Base-by-base conservation (phyloP, 2,797 vertebrate species). In the Oophaga sylvatica region DNA sequence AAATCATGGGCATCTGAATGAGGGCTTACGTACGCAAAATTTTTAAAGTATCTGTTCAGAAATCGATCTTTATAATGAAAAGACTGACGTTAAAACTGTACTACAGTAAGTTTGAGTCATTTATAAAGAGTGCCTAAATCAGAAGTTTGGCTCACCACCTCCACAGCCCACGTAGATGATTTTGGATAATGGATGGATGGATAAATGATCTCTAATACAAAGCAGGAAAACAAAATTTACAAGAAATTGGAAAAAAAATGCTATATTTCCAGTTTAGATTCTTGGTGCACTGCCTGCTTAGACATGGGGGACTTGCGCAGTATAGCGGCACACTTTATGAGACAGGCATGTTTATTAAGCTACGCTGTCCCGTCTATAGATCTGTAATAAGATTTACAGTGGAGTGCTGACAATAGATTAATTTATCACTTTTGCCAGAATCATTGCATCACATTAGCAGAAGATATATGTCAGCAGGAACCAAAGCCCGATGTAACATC, bases 381-480 rank as follows among this genome's bases (percentile, higher is more conserved):
- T 76, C 31, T 63, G 35, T 2, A 48, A 26, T 84, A 84, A 84
- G 57, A 85, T 31, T 85, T 65, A 62, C 31, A 35, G 73, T 60
- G 5, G 16, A 20, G 62, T 48, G 6, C 31, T 57, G 67, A 71
- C 26, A 1, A 16, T 48, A 67, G 41, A 10, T 6, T 56, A 60
- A 85, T 85, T 11, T 31, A 85, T 85, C 83, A 85, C 71, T 65
- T 70, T 70, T 8, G 12, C 71, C 31, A n/a, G 41, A 53, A 77
- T 85, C 83, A 85, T 53, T 76, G 59, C 73, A 77, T 85, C 45
- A 26, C 71, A 56, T 65, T 84, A 65, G 17, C 41, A 53, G 83
- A 56, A 85, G 41, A 85, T 77, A 56, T 68, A 84, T 13, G 71
- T 85, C 83, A 85, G 73, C 83, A 85, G 35, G 20, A 77, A 77